These are phyloP conservation scores for Caiman crocodilus DNA, from an alignment of 2,797 vertebrate species.

Conservation along the genomic window DNA sequence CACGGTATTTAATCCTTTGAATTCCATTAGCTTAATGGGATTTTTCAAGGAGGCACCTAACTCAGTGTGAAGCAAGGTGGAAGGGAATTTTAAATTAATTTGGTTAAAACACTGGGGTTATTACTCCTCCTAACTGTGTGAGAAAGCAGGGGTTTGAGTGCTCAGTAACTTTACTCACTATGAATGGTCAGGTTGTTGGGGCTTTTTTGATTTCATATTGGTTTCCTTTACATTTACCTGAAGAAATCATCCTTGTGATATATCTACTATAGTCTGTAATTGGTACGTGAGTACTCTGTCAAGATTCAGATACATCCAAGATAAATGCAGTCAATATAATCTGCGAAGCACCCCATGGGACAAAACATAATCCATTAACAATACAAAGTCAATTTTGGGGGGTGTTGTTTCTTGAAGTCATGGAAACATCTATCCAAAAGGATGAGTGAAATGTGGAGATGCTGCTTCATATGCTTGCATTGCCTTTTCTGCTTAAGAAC, in stretches of 20 bases:
- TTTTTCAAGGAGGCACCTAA: background rate
- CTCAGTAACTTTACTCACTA: background rate
- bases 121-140: background rate
- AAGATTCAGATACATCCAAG: no score
- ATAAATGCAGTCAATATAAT: background rate
- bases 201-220: background rate
- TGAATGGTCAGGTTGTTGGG: no score
- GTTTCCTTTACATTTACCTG: background rate
- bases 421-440: background rate
- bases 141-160: background rate
- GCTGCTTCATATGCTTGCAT: no score
- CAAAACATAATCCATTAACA: background rate
- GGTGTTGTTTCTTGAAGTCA: background rate
- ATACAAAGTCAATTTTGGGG: background rate
- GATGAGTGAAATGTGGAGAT: rapidly evolving
- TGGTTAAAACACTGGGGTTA: background rate
- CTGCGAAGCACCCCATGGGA: background rate
- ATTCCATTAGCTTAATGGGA: background rate
- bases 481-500: background rate
- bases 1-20: background rate
- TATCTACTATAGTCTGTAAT: background rate
- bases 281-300: background rate
- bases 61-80: background rate
- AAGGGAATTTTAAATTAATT: background rate
- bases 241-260: background rate